Evolutionary conservation across 2,113 vertebrate species (phyloP).

Genomic region (Puffinus mauretanicus): DNA sequence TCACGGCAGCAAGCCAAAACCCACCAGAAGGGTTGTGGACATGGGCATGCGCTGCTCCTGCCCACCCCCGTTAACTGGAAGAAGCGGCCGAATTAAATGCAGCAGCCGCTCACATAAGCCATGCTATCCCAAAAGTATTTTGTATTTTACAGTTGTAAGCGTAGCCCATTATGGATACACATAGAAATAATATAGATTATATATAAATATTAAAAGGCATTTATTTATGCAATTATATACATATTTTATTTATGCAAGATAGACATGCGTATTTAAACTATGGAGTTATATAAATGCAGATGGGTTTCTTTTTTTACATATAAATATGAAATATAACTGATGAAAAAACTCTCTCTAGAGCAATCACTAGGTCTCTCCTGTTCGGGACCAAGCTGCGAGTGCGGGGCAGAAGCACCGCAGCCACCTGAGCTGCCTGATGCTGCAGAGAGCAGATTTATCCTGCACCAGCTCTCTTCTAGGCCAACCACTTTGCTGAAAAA

Average conservation of each 20-base stretch:
- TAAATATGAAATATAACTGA: neutral
- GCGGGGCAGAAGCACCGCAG: neutral
- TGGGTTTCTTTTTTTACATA: neutral
- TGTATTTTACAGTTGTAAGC: neutral
- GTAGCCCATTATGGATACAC: neutral
- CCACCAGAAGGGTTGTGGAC: neutral
- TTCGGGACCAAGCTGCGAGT: rapidly evolving
- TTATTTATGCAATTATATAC: neutral
- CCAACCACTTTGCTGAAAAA: neutral
- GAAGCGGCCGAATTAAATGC: neutral
- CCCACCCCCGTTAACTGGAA: neutral
- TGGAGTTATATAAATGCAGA: neutral
- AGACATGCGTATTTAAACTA: neutral
- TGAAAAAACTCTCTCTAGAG: neutral
- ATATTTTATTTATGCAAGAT: neutral
- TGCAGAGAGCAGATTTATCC: neutral
- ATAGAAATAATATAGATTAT: neutral
- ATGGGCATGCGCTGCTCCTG: neutral
- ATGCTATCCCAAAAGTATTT: neutral
- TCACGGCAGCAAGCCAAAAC: neutral
- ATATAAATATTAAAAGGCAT: neutral
- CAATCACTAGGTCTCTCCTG: neutral
- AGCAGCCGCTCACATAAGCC: neutral
- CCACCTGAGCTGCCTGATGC: neutral
- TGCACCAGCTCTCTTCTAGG: neutral